Evolutionary conservation across 2,797 vertebrate species (phyloP).

Genomic region (Schizopygopsis pylzovi): DNA sequence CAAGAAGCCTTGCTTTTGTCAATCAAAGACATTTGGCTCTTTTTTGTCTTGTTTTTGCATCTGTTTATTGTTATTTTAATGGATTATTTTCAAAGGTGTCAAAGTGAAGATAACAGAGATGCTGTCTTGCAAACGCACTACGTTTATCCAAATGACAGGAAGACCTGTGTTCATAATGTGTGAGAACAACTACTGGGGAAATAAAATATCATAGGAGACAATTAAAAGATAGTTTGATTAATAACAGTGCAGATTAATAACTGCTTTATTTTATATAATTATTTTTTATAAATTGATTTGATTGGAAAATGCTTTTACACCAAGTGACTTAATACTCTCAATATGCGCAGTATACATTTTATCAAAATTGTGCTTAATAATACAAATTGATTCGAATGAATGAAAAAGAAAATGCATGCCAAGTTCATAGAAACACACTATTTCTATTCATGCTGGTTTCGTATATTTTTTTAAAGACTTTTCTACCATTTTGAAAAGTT

Average conservation of each 20-base stretch:
- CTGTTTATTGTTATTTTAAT: slow-evolving; percentile 67
- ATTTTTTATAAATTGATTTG: neutral
- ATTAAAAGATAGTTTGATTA: neutral
- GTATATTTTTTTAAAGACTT: neutral
- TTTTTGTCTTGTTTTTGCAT: slow-evolving; percentile 70
- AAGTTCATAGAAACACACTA: neutral
- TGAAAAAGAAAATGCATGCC: neutral
- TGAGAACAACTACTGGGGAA: slow-evolving; percentile 4
- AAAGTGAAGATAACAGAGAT: slow-evolving; percentile 64
- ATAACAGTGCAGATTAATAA: too few relatives aligned
- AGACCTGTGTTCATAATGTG: slow-evolving; percentile 2
- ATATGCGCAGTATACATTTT: neutral
- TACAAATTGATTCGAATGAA: neutral
- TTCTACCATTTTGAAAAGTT: neutral
- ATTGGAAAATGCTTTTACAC: neutral
- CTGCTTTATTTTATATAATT: neutral
- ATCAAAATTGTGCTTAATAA: neutral
- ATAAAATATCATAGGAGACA: neutral
- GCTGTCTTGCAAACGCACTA: slow-evolving; percentile 28
- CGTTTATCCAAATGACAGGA: slow-evolving; percentile 55
- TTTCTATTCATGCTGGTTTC: neutral
- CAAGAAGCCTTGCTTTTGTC: slow-evolving; percentile 69
- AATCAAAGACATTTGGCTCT: slow-evolving; percentile 66
- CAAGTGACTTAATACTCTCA: neutral
- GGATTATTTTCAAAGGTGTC: slow-evolving; percentile 66